Base-by-base conservation (phyloP, 2,888 invertebrate genomes). In the Patella depressa region DNA sequence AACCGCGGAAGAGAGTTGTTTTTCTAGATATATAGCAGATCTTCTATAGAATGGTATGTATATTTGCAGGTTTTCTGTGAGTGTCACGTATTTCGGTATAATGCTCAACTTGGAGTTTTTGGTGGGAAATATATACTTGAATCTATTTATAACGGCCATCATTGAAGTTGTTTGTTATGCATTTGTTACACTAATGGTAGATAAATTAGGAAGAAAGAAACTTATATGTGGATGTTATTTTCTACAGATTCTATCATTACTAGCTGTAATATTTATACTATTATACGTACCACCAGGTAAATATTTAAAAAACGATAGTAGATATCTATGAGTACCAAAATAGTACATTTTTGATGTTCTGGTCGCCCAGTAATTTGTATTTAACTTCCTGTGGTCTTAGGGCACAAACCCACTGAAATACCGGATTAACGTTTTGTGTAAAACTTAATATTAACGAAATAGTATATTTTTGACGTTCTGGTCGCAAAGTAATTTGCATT, bases 51-150 rank as follows among this genome's bases (percentile, higher is more conserved):
- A 9, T 9, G 9, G 7, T 45, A 0, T 24, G 12, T 65, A 24
- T 65, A 24, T 19, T 65, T 65, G 14, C 65, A 65, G 65, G 65
- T 65, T 65, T 65, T 19, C 65, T 24, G 65, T 24, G 14, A 65
- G 65, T 24, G 24, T 65, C 24, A 65, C 65, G 19, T 65, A 65
- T 14, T 65, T 65, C 65, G 65, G 65, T 24, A 65, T 65, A 65
- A 65, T 65, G 19, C 14, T 65, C 14, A 65, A 65, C 65, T 65
- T 65, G 24, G 65, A 65, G 14, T 65, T 65, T 24, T 65, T 65
- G 65, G 24, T 65, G 19, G 65, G 65, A 24, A 65, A 65, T 65
- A 65, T 65, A 11, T 65, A 65, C 24, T 14, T 65, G 19, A 65
- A 65, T 65, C 65, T 65, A 3, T 65, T 11, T 14, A 14, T 65